Conservation (phyloP, 2,888 invertebrate genomes). For the Nomada ruficornis region DNA sequence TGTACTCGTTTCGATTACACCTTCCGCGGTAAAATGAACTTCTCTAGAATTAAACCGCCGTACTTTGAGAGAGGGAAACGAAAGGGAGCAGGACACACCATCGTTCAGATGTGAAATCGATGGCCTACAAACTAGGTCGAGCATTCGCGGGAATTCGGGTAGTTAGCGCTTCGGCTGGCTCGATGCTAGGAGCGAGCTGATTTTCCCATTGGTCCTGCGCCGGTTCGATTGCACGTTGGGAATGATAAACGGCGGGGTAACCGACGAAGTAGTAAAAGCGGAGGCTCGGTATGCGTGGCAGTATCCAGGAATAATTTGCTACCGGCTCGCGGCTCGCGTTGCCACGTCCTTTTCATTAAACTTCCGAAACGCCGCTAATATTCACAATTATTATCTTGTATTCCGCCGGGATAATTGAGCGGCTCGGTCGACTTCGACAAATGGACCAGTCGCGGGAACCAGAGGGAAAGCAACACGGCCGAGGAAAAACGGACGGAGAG, state of each 20-base stretch:
- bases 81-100: not conserved
- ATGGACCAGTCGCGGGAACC: conserved; percentile 32
- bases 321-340: conserved; percentile 56
- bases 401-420: conserved; percentile 59
- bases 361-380: conserved; percentile 71
- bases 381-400: conserved; percentile 67
- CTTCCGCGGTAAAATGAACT: too few relatives aligned
- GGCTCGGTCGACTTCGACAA: conserved; percentile 51
- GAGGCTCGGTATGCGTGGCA: conserved; percentile 32
- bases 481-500: conserved; percentile 2
- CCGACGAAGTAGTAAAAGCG: conserved; percentile 61
- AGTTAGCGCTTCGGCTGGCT: conserved; percentile 4
- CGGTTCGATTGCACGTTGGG: conserved; percentile 66
- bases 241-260: conserved; percentile 69
- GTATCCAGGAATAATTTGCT: conserved; percentile 67
- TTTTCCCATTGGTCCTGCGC: conserved; percentile 48
- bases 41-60: too few relatives aligned
- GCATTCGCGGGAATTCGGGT: conserved; percentile 21
- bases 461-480: not conserved
- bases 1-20: too few relatives aligned
- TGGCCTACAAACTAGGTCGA: conserved; percentile 11
- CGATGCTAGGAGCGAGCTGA: conserved; percentile 28
- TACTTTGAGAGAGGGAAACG: too few relatives aligned
- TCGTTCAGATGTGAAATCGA: not conserved
- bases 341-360: conserved; percentile 70